phyloP scores from a whole-genome alignment of 2,797 vertebrate species.

The Petrocephalus sullivani region DNA sequence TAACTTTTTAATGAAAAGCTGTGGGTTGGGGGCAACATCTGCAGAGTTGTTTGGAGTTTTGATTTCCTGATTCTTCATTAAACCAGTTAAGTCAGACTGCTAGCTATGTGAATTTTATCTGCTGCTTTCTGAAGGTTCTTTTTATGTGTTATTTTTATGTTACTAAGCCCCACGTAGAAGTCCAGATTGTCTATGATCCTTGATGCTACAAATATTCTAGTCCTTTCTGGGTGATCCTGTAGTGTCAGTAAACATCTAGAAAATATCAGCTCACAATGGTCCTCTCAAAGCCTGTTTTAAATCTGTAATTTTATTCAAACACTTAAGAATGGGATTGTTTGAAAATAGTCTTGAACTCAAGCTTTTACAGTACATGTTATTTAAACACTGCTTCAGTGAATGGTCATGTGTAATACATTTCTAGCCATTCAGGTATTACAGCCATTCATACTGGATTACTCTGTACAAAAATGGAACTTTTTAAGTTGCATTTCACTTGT shows the following conservation, averaged over 20 bases:
- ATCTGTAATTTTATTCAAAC: neutral
- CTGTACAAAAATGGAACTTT: neutral
- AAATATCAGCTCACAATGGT: neutral
- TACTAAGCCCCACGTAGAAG: neutral
- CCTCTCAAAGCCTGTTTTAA: neutral
- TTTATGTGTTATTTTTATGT: neutral
- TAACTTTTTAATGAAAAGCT: neutral
- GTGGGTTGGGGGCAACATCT: neutral
- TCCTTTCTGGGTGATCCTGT: neutral
- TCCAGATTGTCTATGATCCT: neutral
- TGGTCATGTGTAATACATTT: neutral
- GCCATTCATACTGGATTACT: neutral
- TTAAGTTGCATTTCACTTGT: slow-evolving; percentile 19
- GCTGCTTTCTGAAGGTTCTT: neutral
- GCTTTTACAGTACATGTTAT: neutral
- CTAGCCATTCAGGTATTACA: neutral
- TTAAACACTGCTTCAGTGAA: neutral
- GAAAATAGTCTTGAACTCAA: neutral
- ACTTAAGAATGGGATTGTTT: neutral
- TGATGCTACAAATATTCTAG: neutral
- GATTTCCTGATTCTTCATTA: neutral
- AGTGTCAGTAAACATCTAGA: neutral
- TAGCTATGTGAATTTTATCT: neutral
- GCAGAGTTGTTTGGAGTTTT: neutral
- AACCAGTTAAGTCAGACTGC: neutral